These are phyloP conservation scores for Chironomus tepperi DNA, from an alignment of 1,140 invertebrate species.

Conservation along the genomic window DNA sequence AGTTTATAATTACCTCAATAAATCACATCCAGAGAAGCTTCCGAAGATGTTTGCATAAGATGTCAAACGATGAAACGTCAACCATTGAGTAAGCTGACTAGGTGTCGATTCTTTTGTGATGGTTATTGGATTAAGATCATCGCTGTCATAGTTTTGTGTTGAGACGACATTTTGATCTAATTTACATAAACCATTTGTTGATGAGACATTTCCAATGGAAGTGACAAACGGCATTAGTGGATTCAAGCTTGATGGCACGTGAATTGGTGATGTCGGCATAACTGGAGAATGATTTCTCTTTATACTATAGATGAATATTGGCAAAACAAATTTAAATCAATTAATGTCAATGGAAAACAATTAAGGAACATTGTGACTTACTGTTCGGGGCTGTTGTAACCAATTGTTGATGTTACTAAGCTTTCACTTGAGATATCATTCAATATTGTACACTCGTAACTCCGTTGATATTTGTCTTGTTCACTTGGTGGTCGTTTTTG, in stretches of 20 bases:
- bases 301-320: constrained; percentile 5
- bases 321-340: constrained; percentile 19
- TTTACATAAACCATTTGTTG: constrained; percentile 34
- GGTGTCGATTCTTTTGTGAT: constrained; percentile 52
- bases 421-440: constrained; percentile 60
- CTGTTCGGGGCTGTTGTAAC: constrained; percentile 40
- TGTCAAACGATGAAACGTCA: constrained; percentile 67
- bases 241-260: constrained; percentile 40
- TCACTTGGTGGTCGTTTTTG: constrained; percentile 73
- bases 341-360: constrained; percentile 26
- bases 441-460: constrained; percentile 90
- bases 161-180: constrained; percentile 39
- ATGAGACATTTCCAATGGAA: constrained; percentile 39
- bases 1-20: constrained; percentile 44
- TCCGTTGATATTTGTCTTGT: constrained; percentile 90
- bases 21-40: constrained; percentile 80
- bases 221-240: constrained; percentile 36
- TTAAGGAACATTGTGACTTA: constrained; percentile 30
- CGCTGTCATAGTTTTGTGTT: constrained; percentile 36
- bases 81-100: constrained; percentile 67
- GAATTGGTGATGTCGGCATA: constrained; percentile 38
- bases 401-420: constrained; percentile 31
- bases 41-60: constrained; percentile 65
- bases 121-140: constrained; percentile 32
- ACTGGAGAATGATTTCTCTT: constrained; percentile 24